These are phyloP conservation scores for Drosophila recens DNA, from an alignment of 2,888 invertebrate genomes.

Conservation along the genomic window DNA sequence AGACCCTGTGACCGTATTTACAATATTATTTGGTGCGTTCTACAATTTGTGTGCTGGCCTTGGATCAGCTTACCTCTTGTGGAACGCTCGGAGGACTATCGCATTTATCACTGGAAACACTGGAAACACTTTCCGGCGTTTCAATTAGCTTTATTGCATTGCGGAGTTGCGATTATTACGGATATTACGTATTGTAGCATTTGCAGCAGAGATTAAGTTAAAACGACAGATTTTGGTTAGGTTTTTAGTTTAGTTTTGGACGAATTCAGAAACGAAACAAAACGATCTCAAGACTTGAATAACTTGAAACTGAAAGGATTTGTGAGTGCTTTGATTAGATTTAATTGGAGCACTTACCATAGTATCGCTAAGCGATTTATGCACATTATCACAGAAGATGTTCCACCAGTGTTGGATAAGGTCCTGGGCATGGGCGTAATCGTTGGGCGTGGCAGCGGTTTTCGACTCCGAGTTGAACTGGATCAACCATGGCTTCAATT, in stretches of 20 bases:
- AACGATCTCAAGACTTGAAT: slow-evolving; percentile 35
- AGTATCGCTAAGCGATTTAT: slow-evolving; percentile 90
- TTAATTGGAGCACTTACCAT: slow-evolving; percentile 89
- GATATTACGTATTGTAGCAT: slow-evolving; percentile 9
- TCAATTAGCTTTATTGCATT: slow-evolving; percentile 9
- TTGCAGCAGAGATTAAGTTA: slow-evolving; percentile 53
- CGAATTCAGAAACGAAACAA: slow-evolving; percentile 42
- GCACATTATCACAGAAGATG: slow-evolving; percentile 94
- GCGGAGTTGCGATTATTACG: slow-evolving; percentile 3
- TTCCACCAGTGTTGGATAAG: slow-evolving; percentile 98
- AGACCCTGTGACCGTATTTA: slow-evolving; percentile 47
- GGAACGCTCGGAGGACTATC: slow-evolving; percentile 38
- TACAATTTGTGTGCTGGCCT: slow-evolving; percentile 38
- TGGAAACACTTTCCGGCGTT: slow-evolving; percentile 54
- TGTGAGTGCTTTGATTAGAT: neutral
- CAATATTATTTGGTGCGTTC: slow-evolving; percentile 22
- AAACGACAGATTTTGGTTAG: slow-evolving; percentile 61
- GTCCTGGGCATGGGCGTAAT: slow-evolving; percentile 89
- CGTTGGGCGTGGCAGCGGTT: slow-evolving; percentile 88
- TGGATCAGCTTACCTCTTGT: slow-evolving; percentile 66
- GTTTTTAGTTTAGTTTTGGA: slow-evolving; percentile 48
- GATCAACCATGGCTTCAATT: slow-evolving; percentile 97
- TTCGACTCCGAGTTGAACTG: slow-evolving; percentile 92
- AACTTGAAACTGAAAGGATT: slow-evolving; percentile 30
- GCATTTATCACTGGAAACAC: slow-evolving; percentile 64